Conservation (phyloP, 37 sponge, comb jelly and placozoan species). For the Crambe crambe region DNA sequence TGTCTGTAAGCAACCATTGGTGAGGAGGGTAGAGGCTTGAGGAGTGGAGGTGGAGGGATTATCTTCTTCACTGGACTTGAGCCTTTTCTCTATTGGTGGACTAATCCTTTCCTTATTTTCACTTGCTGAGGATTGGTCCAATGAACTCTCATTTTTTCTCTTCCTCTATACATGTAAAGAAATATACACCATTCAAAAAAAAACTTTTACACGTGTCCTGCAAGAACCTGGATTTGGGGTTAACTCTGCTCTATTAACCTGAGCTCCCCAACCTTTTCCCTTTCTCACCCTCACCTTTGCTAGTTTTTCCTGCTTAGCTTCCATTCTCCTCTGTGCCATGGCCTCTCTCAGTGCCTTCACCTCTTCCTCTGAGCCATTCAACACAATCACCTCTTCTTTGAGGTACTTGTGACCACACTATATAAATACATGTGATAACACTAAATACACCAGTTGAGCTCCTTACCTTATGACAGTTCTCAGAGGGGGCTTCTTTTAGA, state of each 20-base stretch:
- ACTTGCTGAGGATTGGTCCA: neutral
- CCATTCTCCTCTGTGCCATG: slow-evolving; percentile 60
- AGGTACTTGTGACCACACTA: slow-evolving; percentile 66
- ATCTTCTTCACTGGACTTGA: slow-evolving; percentile 13
- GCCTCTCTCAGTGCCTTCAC: slow-evolving; percentile 47
- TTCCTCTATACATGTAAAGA: slow-evolving; percentile 6
- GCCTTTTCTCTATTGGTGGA: slow-evolving; percentile 19
- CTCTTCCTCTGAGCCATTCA: slow-evolving; percentile 87
- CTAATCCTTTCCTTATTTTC: neutral
- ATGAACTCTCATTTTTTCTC: slow-evolving; percentile 5
- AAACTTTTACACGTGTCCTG: too few species aligned
- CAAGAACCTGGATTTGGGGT: too few species aligned
- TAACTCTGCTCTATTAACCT: too few species aligned
- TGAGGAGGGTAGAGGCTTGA: neutral
- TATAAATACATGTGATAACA: neutral
- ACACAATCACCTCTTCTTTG: slow-evolving; percentile 51
- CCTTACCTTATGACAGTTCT: slow-evolving; percentile 73
- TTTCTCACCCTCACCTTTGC: neutral
- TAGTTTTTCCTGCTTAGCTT: slow-evolving; percentile 42
- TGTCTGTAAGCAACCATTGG: neutral
- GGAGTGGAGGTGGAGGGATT: neutral
- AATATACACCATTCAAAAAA: too few species aligned
- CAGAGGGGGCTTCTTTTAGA: slow-evolving; percentile 78
- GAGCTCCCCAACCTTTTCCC: too few species aligned
- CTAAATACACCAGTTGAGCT: too few species aligned